phyloP scores from a whole-genome alignment of 2,888 invertebrate species.

The Drosophila silvestris region DNA sequence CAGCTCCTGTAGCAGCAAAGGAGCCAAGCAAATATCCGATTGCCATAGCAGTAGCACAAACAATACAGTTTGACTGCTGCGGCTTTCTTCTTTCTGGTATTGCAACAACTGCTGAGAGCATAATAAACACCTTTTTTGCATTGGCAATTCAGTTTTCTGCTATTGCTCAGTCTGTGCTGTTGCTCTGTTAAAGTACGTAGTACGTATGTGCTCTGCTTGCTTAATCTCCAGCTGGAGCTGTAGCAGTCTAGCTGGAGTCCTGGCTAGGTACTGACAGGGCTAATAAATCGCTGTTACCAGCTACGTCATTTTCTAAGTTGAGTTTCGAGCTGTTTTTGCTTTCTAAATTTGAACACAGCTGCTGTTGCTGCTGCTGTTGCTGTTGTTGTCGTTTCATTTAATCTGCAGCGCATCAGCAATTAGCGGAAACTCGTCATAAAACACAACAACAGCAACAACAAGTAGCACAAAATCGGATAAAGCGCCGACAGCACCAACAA shows the following conservation, averaged over 20 bases:
- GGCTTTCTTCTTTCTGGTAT: no score
- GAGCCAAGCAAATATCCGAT: neutral
- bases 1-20: neutral
- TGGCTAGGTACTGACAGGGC: neutral
- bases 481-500: constrained; percentile 71
- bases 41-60: neutral
- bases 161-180: neutral
- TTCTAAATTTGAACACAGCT: constrained; percentile 50
- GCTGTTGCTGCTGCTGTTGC: constrained; percentile 39
- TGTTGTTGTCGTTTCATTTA: constrained; percentile 58
- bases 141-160: neutral
- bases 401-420: constrained; percentile 82
- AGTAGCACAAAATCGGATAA: constrained; percentile 74
- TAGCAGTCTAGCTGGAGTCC: neutral
- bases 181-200: neutral
- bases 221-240: neutral
- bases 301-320: constrained; percentile 23
- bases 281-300: neutral
- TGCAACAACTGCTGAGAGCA: neutral
- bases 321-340: constrained; percentile 3
- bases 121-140: neutral
- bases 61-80: no score
- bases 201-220: neutral
- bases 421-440: constrained; percentile 81
- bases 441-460: constrained; percentile 49